phyloP scores from a whole-genome alignment of 2,797 vertebrate genomes.

The Enteromius fasciolatus region DNA sequence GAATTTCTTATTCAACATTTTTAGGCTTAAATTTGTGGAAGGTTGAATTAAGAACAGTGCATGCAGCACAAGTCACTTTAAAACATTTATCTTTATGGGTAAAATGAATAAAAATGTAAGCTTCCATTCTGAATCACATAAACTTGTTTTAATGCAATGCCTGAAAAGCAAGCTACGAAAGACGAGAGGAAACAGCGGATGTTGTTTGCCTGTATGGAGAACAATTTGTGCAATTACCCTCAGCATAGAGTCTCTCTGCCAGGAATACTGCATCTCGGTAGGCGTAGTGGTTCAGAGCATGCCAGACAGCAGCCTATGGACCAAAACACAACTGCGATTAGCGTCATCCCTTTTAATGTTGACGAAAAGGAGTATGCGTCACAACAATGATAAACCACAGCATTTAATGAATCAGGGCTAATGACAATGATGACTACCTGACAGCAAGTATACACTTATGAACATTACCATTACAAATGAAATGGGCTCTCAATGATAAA shows the following conservation, averaged over 20 bases:
- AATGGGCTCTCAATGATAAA: background rate
- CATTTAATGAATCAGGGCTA: background rate
- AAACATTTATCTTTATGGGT: background rate
- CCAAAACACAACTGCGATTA: conserved; percentile 42
- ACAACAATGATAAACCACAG: background rate
- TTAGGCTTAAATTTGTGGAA: background rate
- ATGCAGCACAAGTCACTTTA: background rate
- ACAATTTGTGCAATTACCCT: conserved; percentile 79
- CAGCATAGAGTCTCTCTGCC: conserved; percentile 94
- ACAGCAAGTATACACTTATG: background rate
- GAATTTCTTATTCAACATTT: background rate
- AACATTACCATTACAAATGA: background rate
- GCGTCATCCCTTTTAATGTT: background rate
- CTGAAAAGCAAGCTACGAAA: background rate
- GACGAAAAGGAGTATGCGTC: background rate
- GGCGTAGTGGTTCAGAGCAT: conserved; percentile 98
- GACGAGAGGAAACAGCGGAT: background rate
- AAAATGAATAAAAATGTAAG: background rate
- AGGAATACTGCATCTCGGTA: conserved; percentile 97
- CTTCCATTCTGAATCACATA: conserved; percentile 19
- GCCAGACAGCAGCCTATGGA: conserved; percentile 97
- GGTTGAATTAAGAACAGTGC: background rate
- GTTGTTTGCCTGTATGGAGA: background rate
- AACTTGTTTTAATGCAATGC: background rate
- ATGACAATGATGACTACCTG: background rate